Evolutionary conservation across 2,113 vertebrate species (phyloP), one percentile per base, ranked within the genome.

Genomic region (Cololabis saira): DNA sequence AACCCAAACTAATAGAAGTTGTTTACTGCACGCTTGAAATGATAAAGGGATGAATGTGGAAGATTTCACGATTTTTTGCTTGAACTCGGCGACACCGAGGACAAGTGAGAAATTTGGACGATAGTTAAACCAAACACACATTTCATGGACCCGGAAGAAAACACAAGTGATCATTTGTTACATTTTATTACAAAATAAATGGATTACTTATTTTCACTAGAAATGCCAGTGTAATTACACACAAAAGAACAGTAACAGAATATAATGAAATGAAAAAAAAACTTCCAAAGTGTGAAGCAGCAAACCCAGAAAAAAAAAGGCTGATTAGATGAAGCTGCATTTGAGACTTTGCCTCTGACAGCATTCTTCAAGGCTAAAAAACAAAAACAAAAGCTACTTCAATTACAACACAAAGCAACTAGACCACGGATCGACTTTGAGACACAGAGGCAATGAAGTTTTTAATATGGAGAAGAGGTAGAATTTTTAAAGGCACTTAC

Each of bases 101-200:
- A 27, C 24, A 5, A 27, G 24, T 27, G 5, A 27, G 24, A 27
- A 27, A 27, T 27, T 27, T 3, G 24, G 5, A 27, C 5, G 2
- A 27, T 27, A 27, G 24, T 27, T 3, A 37, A 17, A 48, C 15
- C 27, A 24, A 43, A 24, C 21, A 10, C 17, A 12, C 33, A 14
- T 59, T 59, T 18, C 13, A 19, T 1, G 52, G 57, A 15, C 13
- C 14, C 47, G 11, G 64, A 59, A 67, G 55, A 37, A 4, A 66
- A 21, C 40, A 78, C 73, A 53, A 21, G 40, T 22, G n/a, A 8
- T 56, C 4, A 50, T 48, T 49, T 67, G 24, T 47, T 37, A 17
- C 16, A 8, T 57, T 90, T 90, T 91, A 89, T 87, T 89, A 91
- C 58, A 91, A 90, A 90, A 91, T 79, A 81, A 77, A 79, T 55